Percentiles rank a stretch among this genome's conserved stretches.
Conservation (phyloP, 2,888 invertebrate species). For the Epiblema foenella region DNA sequence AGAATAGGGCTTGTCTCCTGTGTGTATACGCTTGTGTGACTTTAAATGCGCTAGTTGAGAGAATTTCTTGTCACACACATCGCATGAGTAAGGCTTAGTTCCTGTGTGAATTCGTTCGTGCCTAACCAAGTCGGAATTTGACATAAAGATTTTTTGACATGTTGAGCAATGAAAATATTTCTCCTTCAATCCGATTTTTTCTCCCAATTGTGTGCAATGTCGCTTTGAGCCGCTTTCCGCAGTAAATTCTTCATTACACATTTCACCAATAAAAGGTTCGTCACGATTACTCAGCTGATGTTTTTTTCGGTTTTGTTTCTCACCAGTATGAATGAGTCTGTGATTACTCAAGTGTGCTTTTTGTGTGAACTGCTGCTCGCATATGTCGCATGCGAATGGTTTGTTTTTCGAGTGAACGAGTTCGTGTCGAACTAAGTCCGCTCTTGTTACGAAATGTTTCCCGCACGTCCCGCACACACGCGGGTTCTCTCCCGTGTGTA, state of each 20-base stretch:
- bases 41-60: not conserved
- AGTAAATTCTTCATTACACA: not conserved
- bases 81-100: not conserved
- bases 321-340: slow-evolving; percentile 7
- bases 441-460: slow-evolving; percentile 19
- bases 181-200: not conserved
- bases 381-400: not conserved
- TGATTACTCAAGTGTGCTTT: slow-evolving; percentile 12
- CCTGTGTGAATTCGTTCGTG: slow-evolving; percentile 2
- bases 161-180: not conserved
- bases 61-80: not conserved
- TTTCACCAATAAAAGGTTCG: not conserved
- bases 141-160: not conserved
- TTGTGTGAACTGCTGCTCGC: not conserved
- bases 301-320: slow-evolving; percentile 7
- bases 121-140: not conserved
- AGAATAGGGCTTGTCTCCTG: slow-evolving; percentile 1
- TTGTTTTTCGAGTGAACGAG: not conserved
- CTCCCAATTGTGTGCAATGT: not conserved
- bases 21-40: slow-evolving; percentile 5
- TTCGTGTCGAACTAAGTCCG: not conserved
- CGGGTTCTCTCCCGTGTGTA: slow-evolving; percentile 4
- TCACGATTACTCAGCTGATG: not conserved
- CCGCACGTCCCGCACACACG: slow-evolving; percentile 13
- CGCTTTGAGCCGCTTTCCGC: not conserved